Percentiles rank a stretch among this genome's conserved stretches.
Evolutionary conservation across 2,888 invertebrate species (phyloP).

Genomic region (Cepaea hortensis): DNA sequence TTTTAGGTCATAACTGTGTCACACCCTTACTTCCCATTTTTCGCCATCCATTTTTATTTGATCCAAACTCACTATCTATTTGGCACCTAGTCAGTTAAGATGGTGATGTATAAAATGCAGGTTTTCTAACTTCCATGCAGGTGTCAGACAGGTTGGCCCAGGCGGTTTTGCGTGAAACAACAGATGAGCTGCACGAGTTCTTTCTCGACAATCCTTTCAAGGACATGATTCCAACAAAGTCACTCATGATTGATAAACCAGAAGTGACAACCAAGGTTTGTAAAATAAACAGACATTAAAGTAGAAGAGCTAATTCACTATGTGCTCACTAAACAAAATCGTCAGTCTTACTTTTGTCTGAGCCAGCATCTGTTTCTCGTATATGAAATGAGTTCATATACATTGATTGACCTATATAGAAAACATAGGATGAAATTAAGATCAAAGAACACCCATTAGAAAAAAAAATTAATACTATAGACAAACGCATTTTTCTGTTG

Average conservation of each 20-base stretch:
- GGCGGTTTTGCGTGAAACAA: conserved; percentile 63
- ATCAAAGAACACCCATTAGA: no score
- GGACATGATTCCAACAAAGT: conserved; percentile 36
- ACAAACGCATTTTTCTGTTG: no score
- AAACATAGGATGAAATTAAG: no score
- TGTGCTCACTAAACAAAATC: background rate
- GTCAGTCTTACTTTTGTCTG: background rate
- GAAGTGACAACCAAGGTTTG: conserved; percentile 30
- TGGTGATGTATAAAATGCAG: background rate
- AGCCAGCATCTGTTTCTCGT: background rate
- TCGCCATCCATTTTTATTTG: no score
- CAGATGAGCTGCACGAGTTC: conserved; percentile 52
- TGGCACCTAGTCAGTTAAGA: no score
- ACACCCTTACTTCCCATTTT: no score
- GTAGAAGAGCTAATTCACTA: background rate
- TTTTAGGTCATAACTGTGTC: no score
- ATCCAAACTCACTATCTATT: no score
- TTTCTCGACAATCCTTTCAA: conserved; percentile 50
- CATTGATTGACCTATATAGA: no score
- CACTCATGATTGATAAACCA: conserved; percentile 35
- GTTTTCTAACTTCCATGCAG: background rate
- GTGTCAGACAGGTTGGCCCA: conserved; percentile 58
- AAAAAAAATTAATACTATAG: no score
- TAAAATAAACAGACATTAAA: background rate
- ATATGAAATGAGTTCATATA: background rate